phyloP scores from a whole-genome alignment of 2,888 invertebrate species.

The Macaria liturata region DNA sequence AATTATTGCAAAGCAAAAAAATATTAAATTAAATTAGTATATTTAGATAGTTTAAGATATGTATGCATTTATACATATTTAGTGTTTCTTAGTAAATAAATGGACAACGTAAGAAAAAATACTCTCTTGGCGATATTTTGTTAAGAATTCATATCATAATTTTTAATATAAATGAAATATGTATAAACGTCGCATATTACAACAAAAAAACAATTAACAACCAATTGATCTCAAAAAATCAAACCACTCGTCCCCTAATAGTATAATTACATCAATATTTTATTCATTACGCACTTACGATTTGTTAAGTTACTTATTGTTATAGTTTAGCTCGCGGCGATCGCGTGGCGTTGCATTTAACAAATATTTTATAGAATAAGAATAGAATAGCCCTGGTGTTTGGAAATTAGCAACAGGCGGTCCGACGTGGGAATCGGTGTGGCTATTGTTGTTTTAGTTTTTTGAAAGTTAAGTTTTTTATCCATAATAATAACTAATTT shows the following conservation, averaged over 20 bases:
- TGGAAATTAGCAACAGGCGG: slow-evolving; percentile 56
- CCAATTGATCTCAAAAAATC: slow-evolving; percentile 40
- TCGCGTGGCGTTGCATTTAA: slow-evolving; percentile 67
- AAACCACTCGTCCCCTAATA: slow-evolving; percentile 34
- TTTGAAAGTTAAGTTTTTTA: no score
- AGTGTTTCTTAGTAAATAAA: no score
- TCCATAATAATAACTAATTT: no score
- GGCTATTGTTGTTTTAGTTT: slow-evolving; percentile 6
- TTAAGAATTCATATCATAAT: no score
- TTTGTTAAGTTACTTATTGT: slow-evolving; percentile 52
- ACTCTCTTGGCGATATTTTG: no score
- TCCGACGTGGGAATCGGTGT: slow-evolving; percentile 35
- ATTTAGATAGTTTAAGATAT: no score
- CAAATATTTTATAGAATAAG: slow-evolving; percentile 47
- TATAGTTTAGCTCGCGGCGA: slow-evolving; percentile 65
- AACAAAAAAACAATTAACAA: not conserved
- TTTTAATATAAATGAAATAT: no score
- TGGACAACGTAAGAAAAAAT: no score
- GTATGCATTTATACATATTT: no score
- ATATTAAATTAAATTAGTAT: no score
- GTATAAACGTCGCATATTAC: no score
- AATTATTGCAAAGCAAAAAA: no score
- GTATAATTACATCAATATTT: slow-evolving; percentile 54
- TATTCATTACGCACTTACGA: slow-evolving; percentile 64
- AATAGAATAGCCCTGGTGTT: slow-evolving; percentile 49